Conservation (phyloP, 2,888 invertebrate genomes). For the Rapana venosa region DNA sequence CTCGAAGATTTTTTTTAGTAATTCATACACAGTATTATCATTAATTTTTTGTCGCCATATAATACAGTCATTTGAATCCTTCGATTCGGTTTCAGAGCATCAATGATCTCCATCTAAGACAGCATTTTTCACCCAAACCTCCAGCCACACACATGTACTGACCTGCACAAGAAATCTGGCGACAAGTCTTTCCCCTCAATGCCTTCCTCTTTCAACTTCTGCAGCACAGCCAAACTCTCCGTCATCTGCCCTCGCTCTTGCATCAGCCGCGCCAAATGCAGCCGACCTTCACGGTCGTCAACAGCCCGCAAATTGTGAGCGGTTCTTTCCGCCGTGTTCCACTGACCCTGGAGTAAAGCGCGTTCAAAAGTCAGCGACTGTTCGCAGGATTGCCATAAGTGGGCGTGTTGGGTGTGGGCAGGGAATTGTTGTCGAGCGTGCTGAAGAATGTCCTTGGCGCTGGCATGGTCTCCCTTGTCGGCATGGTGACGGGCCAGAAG, state of each 20-base stretch:
- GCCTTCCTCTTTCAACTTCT: slow-evolving; percentile 65
- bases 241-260: slow-evolving; percentile 74
- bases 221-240: slow-evolving; percentile 63
- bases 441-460: slow-evolving; percentile 82
- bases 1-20: no score
- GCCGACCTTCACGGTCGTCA: slow-evolving; percentile 83
- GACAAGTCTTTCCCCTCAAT: slow-evolving; percentile 55
- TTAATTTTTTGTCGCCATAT: no score
- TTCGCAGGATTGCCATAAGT: slow-evolving; percentile 84
- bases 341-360: slow-evolving; percentile 81
- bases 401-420: slow-evolving; percentile 81
- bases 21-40: no score
- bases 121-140: neutral
- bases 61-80: no score
- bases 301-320: slow-evolving; percentile 85
- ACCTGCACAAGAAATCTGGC: slow-evolving; percentile 70
- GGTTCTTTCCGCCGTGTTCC: slow-evolving; percentile 85
- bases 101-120: no score
- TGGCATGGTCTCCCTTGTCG: slow-evolving; percentile 81
- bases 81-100: no score
- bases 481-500: slow-evolving; percentile 83
- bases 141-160: slow-evolving; percentile 15
- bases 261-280: slow-evolving; percentile 69
- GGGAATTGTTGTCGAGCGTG: slow-evolving; percentile 85
- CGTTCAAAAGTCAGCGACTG: slow-evolving; percentile 73